phyloP scores from a whole-genome alignment of 2,797 vertebrate species.

The Setipinna tenuifilis region DNA sequence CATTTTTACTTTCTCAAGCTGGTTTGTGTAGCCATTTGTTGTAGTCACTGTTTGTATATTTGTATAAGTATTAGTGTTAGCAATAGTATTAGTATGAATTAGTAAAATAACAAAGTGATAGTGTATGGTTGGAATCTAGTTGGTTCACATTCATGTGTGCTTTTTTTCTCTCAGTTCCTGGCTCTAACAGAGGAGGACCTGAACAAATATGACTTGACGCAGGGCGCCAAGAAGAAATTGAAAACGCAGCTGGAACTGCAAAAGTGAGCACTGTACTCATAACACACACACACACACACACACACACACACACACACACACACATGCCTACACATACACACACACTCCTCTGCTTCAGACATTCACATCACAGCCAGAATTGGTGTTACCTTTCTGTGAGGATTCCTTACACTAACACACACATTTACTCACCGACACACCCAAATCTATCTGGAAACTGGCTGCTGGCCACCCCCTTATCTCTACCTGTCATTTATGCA shows the following conservation, averaged over 20 bases:
- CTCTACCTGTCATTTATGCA: background rate
- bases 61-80: no score
- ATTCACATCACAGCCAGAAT: no score
- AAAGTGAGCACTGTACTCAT: constrained; percentile 78
- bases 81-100: no score
- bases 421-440: constrained; percentile 6
- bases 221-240: constrained; percentile 98
- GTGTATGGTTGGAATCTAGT: no score
- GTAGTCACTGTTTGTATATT: no score
- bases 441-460: no score
- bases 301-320: background rate
- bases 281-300: constrained; percentile 7
- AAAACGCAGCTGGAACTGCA: constrained; percentile 97
- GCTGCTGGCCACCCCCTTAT: no score
- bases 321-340: no score
- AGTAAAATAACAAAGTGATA: no score
- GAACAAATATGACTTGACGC: constrained; percentile 96
- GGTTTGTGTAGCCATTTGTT: no score
- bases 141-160: constrained; percentile 1
- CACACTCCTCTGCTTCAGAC: no score
- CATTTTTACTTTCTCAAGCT: no score
- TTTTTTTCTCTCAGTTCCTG: constrained; percentile 80
- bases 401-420: constrained; percentile 20
- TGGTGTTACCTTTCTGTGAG: background rate
- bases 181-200: constrained; percentile 96